phyloP scores from a whole-genome alignment of 2,113 vertebrate genomes.

The Laticauda colubrina region DNA sequence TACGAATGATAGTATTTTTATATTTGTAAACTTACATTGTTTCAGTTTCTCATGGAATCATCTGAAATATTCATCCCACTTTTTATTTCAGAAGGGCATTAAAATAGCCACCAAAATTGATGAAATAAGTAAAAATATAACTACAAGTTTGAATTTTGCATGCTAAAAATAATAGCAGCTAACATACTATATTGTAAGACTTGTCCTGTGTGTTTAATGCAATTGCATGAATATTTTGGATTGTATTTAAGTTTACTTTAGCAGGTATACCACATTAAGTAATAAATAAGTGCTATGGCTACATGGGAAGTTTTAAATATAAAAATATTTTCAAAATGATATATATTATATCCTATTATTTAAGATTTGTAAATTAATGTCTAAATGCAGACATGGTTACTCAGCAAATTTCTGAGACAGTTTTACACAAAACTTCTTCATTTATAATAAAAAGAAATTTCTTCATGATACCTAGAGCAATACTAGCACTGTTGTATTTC shows the following conservation, averaged over 20 bases:
- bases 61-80: neutral
- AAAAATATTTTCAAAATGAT: neutral
- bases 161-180: neutral
- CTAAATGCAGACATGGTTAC: constrained; percentile 28
- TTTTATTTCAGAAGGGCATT: neutral
- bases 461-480: constrained; percentile 10
- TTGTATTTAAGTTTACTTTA: neutral
- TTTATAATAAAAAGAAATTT: constrained; percentile 5
- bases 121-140: neutral
- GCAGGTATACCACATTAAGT: constrained; percentile 8
- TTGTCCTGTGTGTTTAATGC: neutral
- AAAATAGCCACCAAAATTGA: neutral
- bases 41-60: neutral
- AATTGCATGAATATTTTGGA: neutral
- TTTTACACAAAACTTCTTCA: neutral
- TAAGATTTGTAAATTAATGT: neutral
- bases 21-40: no score
- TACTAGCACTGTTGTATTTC: constrained; percentile 33
- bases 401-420: constrained; percentile 9
- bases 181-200: neutral
- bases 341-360: neutral
- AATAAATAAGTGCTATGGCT: neutral
- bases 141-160: neutral
- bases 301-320: neutral
- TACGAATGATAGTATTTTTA: neutral